Percentiles rank a stretch among this genome's conserved stretches.
Evolutionary conservation across 2,797 vertebrate genomes (phyloP).

Genomic region (Tapera naevia): DNA sequence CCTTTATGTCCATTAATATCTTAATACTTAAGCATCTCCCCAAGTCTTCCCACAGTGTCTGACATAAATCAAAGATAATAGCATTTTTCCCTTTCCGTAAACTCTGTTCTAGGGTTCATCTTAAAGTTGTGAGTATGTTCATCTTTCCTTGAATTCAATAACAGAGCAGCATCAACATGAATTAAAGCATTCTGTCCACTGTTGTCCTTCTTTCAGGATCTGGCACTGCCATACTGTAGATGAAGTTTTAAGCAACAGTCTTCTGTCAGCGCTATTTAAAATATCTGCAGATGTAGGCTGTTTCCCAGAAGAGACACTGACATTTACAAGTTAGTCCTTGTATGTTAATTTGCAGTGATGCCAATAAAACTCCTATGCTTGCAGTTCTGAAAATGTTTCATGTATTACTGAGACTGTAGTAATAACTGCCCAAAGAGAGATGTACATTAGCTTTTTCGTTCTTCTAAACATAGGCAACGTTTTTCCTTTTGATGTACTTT

Average conservation of each 20-base stretch:
- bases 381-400: conserved; percentile 18
- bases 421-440: background rate
- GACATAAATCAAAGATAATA: background rate
- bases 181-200: background rate
- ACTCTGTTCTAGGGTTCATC: background rate
- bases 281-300: background rate
- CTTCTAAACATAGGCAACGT: background rate
- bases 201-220: background rate
- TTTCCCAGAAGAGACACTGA: conserved; percentile 19
- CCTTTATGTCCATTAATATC: background rate
- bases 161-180: background rate
- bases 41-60: background rate
- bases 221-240: background rate
- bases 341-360: background rate
- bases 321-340: conserved; percentile 14
- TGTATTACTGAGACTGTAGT: background rate
- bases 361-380: background rate
- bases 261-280: background rate
- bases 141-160: background rate
- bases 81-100: background rate
- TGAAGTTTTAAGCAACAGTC: conserved; percentile 2
- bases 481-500: background rate
- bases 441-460: background rate
- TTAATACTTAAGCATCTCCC: background rate
- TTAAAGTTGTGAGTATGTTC: background rate